A percentile compares a stretch with the other conserved stretches of the same genome.
phyloP scores from a whole-genome alignment of 2,797 vertebrate genomes.

The Potorous gilbertii region DNA sequence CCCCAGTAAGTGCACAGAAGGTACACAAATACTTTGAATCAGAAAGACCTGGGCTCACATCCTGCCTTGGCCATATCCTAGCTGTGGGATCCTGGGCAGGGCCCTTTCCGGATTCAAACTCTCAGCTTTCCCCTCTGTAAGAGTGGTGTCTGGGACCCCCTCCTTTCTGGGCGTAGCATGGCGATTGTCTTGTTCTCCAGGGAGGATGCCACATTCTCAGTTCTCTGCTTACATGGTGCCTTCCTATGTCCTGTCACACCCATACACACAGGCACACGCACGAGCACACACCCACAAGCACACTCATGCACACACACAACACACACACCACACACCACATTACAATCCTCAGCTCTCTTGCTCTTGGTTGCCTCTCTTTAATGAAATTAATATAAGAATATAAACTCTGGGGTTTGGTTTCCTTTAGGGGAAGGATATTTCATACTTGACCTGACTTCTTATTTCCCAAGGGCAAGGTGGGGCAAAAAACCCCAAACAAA shows the following conservation, averaged over 20 bases:
- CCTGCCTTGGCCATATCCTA: not conserved
- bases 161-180: not conserved
- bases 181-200: not conserved
- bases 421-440: not conserved
- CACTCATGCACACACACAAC: too few species aligned
- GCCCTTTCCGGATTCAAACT: not conserved
- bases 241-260: too few species aligned
- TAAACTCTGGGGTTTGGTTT: not conserved
- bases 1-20: not conserved
- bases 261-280: not conserved
- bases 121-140: not conserved
- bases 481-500: not conserved
- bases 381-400: not conserved
- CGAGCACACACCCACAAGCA: too few species aligned
- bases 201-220: not conserved
- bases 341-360: not conserved
- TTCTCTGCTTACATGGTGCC: too few species aligned
- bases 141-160: not conserved
- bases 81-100: not conserved
- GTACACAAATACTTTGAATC: not conserved
- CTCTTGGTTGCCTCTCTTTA: not conserved
- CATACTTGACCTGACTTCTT: not conserved
- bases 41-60: not conserved
- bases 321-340: not conserved
- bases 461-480: not conserved